phyloP scores from a whole-genome alignment of 2,113 vertebrate genomes.

The Eira barbara region DNA sequence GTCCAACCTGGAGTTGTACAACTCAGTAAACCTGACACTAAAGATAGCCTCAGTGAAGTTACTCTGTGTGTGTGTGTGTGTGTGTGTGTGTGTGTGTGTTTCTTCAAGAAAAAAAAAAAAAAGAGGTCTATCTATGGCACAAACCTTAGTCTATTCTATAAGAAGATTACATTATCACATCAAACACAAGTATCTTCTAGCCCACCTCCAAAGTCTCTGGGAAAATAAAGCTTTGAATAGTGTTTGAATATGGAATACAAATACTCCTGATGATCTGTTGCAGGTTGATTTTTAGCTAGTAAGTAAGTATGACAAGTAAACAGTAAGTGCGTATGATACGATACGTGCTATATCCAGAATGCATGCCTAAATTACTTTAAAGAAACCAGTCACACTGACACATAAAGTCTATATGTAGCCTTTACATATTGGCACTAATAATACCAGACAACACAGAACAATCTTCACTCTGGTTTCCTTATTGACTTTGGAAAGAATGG shows the following conservation, averaged over 20 bases:
- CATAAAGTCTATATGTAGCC: background rate
- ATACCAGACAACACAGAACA: background rate
- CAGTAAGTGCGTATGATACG: background rate
- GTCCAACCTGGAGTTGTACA: background rate
- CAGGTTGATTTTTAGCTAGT: constrained; percentile 31
- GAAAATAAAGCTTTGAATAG: constrained; percentile 18
- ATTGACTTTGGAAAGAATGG: constrained; percentile 16
- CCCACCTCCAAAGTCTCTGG: background rate
- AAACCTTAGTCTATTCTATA: background rate
- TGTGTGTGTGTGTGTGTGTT: background rate
- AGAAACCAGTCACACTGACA: background rate
- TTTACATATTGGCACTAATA: background rate
- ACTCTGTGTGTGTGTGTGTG: background rate
- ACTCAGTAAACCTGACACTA: background rate
- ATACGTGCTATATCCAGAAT: background rate
- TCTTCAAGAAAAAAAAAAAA: background rate
- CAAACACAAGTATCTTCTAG: background rate
- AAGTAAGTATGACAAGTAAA: constrained; percentile 17
- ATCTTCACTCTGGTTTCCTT: background rate
- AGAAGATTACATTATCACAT: background rate
- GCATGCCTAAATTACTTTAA: background rate
- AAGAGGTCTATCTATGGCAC: background rate
- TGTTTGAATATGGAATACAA: background rate
- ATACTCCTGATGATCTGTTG: background rate
- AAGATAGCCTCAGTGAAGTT: background rate